Evolutionary conservation across 2,888 invertebrate species (phyloP).

Genomic region (Mesochorus sp.): DNA sequence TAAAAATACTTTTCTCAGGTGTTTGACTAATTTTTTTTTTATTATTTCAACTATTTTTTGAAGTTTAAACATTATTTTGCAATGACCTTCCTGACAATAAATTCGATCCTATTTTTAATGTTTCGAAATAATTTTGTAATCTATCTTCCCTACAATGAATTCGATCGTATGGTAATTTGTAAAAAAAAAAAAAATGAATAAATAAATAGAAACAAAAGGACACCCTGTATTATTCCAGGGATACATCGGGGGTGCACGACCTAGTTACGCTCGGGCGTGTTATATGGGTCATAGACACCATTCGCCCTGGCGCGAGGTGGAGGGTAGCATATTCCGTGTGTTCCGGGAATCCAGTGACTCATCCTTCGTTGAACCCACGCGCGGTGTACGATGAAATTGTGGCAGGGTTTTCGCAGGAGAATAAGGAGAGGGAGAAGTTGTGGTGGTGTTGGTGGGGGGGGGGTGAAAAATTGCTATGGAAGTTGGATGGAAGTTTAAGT

Average conservation of each 20-base stretch:
- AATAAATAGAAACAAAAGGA: conserved; percentile 51
- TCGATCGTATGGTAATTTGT: no score
- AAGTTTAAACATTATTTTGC: no score
- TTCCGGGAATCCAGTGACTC: conserved; percentile 60
- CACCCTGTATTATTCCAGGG: conserved; percentile 80
- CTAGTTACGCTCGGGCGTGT: conserved; percentile 79
- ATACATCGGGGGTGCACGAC: conserved; percentile 79
- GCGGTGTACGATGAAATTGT: conserved; percentile 42
- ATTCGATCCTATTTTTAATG: no score
- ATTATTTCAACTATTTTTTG: no score
- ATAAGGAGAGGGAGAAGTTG: neutral
- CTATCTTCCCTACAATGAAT: no score
- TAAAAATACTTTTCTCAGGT: no score
- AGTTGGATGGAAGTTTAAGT: conserved; percentile 18
- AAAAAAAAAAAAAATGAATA: no score
- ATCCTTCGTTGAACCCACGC: conserved; percentile 53
- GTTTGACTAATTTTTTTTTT: no score
- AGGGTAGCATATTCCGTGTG: conserved; percentile 40
- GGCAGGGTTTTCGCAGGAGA: conserved; percentile 26
- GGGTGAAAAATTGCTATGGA: neutral
- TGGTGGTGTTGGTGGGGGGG: conserved; percentile 15
- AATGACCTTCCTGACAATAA: no score
- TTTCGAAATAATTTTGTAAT: neutral
- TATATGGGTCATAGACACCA: conserved; percentile 81
- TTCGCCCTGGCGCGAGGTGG: conserved; percentile 66